phyloP scores from a whole-genome alignment of 2,888 invertebrate genomes.

The Tetanocera ferruginea region DNA sequence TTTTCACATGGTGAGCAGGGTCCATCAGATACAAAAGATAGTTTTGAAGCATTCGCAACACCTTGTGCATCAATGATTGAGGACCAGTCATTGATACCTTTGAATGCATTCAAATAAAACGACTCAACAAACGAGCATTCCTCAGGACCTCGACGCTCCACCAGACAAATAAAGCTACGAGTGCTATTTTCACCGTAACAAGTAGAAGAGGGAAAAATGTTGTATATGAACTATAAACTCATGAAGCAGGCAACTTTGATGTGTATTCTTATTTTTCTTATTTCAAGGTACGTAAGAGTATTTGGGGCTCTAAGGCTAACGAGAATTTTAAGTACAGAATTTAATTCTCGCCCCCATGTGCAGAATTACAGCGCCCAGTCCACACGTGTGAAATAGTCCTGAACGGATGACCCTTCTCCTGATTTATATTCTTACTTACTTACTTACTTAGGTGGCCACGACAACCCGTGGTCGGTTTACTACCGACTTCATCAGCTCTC shows the following conservation, averaged over 20 bases:
- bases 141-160: background rate
- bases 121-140: background rate
- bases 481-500: no score
- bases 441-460: no score
- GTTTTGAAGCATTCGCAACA: background rate
- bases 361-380: conserved; percentile 28
- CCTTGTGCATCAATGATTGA: background rate
- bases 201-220: background rate
- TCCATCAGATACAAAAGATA: background rate
- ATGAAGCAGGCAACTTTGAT: no score
- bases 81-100: background rate
- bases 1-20: background rate
- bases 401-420: conserved; percentile 19
- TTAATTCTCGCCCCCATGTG: conserved; percentile 29
- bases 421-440: conserved; percentile 18
- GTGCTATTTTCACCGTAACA: conserved; percentile 14
- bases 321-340: conserved; percentile 30
- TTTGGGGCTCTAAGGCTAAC: conserved; percentile 26
- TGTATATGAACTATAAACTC: no score
- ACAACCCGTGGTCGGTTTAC: no score
- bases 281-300: background rate
- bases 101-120: background rate
- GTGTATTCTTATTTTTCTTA: no score
- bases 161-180: background rate
- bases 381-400: no score